phyloP scores from a whole-genome alignment of 35 echinoderm and acorn worm genomes.

The Eucidaris tribuloides region DNA sequence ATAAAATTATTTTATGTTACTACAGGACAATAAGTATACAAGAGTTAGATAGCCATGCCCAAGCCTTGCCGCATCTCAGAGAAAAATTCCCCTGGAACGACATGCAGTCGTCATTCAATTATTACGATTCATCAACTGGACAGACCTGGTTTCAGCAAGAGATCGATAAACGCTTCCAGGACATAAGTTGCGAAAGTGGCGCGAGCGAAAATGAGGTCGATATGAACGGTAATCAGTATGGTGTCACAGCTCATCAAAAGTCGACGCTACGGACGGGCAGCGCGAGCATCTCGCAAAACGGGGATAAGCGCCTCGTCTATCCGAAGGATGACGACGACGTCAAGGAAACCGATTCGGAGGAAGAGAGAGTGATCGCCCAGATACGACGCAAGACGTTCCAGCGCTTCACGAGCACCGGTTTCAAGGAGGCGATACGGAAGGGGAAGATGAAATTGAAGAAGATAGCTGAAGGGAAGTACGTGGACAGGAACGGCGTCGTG shows the following conservation, averaged over 20 bases:
- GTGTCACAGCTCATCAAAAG: background rate
- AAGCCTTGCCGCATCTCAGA: slow-evolving; percentile 66
- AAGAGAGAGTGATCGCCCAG: slow-evolving; percentile 33
- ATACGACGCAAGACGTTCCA: slow-evolving; percentile 69
- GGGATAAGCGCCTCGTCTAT: background rate
- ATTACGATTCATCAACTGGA: slow-evolving; percentile 21
- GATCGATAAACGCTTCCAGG: background rate
- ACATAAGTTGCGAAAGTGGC: background rate
- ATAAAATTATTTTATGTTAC: too few relatives aligned
- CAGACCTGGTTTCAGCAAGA: slow-evolving; percentile 18
- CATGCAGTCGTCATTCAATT: slow-evolving; percentile 1
- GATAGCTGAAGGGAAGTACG: slow-evolving; percentile 64
- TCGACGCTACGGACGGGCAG: background rate
- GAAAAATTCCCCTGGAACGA: slow-evolving; percentile 64
- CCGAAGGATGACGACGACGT: slow-evolving; percentile 2
- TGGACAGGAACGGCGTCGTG: slow-evolving; percentile 90
- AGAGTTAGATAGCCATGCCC: slow-evolving; percentile 74
- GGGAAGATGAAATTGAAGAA: slow-evolving; percentile 83
- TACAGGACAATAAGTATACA: slow-evolving; percentile 42
- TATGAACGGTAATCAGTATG: background rate
- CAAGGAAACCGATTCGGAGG: background rate
- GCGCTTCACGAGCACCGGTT: slow-evolving; percentile 74
- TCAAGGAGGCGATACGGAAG: slow-evolving; percentile 63
- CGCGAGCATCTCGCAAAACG: background rate
- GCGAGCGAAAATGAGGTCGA: background rate